These are phyloP conservation scores for Morpho achilles DNA, from an alignment of 2,888 invertebrate genomes.

Conservation along the genomic window DNA sequence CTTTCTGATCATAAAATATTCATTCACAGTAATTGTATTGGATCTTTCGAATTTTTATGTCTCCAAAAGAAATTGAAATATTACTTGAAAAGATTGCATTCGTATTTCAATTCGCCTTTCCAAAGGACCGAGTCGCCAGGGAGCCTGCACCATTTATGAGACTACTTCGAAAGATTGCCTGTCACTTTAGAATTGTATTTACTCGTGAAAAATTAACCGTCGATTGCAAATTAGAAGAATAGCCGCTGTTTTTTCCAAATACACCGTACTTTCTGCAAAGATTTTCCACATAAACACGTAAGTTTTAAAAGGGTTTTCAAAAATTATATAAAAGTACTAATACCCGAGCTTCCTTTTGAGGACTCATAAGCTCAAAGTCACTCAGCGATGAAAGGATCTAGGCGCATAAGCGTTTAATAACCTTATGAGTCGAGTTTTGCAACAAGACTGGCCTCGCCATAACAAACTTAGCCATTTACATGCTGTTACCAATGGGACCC, in stretches of 20 bases:
- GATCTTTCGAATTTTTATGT: background rate
- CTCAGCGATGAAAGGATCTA: too few species aligned
- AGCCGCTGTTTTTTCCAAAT: background rate
- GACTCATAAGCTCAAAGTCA: too few species aligned
- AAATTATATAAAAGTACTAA: too few species aligned
- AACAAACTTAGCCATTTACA: too few species aligned
- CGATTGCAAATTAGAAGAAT: conserved; percentile 14
- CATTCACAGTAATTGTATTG: background rate
- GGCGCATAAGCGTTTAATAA: too few species aligned
- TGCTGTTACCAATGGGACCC: too few species aligned
- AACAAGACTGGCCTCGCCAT: too few species aligned
- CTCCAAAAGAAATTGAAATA: conserved; percentile 1
- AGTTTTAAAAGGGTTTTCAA: too few species aligned
- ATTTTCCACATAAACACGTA: too few species aligned
- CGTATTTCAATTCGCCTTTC: background rate
- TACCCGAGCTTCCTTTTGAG: too few species aligned
- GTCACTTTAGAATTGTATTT: conserved; percentile 43
- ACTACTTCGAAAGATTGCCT: conserved; percentile 48
- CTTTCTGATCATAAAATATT: background rate
- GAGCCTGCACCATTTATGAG: conserved; percentile 33
- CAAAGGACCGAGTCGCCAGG: conserved; percentile 30
- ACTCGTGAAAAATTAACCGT: conserved; percentile 41
- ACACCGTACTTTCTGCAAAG: background rate
- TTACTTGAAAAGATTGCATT: conserved; percentile 1
- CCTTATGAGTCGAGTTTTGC: too few species aligned